phyloP scores from a whole-genome alignment of 2,888 invertebrate genomes.

The Proisotoma minuta region DNA sequence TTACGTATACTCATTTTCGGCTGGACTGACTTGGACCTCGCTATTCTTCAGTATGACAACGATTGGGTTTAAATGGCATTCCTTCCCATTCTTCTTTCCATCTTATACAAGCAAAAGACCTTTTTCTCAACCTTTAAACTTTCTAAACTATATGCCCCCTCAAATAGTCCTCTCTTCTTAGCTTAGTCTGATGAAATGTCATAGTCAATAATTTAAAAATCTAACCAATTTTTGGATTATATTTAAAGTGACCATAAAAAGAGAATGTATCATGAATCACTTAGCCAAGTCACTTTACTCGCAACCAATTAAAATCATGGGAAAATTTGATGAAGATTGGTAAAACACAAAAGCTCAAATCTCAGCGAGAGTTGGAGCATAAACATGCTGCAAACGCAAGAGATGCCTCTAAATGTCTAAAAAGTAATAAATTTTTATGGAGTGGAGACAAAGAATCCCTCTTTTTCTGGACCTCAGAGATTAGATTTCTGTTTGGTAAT shows the following conservation, averaged over 20 bases:
- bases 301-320: too few species aligned
- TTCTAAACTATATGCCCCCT: too few species aligned
- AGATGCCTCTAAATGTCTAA: neutral
- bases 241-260: too few species aligned
- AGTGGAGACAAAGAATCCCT: conserved; percentile 1
- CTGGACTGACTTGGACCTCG: neutral
- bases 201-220: neutral
- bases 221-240: neutral
- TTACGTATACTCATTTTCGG: neutral
- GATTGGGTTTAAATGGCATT: conserved; percentile 25
- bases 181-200: neutral
- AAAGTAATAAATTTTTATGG: conserved; percentile 2
- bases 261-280: too few species aligned
- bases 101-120: conserved; percentile 2
- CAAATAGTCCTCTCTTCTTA: conserved; percentile 11
- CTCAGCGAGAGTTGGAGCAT: too few species aligned
- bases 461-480: neutral
- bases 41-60: conserved; percentile 5
- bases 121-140: conserved; percentile 5
- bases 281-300: too few species aligned
- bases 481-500: conserved; percentile 6
- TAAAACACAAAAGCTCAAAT: too few species aligned
- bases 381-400: too few species aligned
- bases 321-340: too few species aligned
- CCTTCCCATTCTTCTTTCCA: conserved; percentile 13